phyloP scores from a whole-genome alignment of 2,797 vertebrate genomes.

The Vespertilio murinus region DNA sequence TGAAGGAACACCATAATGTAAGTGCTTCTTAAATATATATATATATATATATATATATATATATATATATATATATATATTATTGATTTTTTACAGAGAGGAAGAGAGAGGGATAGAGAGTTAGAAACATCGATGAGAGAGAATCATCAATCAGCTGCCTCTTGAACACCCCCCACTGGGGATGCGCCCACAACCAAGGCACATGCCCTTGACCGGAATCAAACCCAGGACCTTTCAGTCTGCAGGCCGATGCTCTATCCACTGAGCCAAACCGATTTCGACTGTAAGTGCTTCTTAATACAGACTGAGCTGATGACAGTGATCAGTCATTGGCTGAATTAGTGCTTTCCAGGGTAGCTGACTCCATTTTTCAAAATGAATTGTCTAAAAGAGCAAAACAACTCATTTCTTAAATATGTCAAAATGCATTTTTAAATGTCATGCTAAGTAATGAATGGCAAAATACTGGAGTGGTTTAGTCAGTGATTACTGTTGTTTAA shows the following conservation, averaged over 20 bases:
- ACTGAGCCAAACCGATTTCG: too few relatives aligned
- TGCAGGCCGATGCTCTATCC: too few relatives aligned
- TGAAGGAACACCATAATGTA: background rate
- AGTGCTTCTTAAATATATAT: conserved; percentile 53
- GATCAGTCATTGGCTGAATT: conserved; percentile 53
- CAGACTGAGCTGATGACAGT: conserved; percentile 40
- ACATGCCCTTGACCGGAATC: too few relatives aligned
- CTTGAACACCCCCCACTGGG: too few relatives aligned
- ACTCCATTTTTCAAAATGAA: conserved; percentile 59
- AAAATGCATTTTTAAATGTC: conserved; percentile 62
- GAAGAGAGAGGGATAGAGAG: too few relatives aligned
- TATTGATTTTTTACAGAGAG: too few relatives aligned
- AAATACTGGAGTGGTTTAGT: background rate
- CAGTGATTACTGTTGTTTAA: conserved; percentile 48
- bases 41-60: too few relatives aligned
- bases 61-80: too few relatives aligned
- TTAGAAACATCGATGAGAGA: too few relatives aligned
- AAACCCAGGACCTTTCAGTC: too few relatives aligned
- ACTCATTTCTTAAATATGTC: conserved; percentile 62
- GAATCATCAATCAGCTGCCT: too few relatives aligned
- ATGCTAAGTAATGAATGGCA: conserved; percentile 39
- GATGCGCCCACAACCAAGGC: too few relatives aligned
- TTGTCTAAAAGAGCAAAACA: conserved; percentile 51
- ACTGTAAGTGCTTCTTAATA: conserved; percentile 38
- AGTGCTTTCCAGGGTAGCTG: conserved; percentile 43